Percentiles rank a stretch among this genome's conserved stretches.
Conservation (phyloP, 2,888 invertebrate species). For the Orchestes rusci region DNA sequence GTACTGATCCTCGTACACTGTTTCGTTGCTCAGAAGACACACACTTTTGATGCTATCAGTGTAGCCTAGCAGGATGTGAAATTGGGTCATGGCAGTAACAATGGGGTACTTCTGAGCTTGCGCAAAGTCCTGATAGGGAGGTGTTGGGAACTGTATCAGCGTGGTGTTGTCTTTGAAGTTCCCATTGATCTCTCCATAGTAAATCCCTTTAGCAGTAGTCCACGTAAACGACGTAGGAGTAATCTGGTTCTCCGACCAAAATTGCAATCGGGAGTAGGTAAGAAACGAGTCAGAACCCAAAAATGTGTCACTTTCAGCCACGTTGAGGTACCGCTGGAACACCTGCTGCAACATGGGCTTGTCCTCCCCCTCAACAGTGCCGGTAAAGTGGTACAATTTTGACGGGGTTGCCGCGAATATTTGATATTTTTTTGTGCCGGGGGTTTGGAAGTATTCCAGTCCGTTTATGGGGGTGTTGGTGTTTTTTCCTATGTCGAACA, state of each 20-base stretch:
- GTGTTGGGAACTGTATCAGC: slow-evolving; percentile 41
- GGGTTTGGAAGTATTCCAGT: slow-evolving; percentile 71
- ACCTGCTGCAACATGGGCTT: slow-evolving; percentile 73
- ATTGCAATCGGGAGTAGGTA: slow-evolving; percentile 71
- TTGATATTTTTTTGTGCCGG: slow-evolving; percentile 65
- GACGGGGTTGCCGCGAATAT: slow-evolving; percentile 79
- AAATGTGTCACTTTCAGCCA: slow-evolving; percentile 59
- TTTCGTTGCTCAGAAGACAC: slow-evolving; percentile 75
- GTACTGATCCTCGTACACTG: slow-evolving; percentile 79
- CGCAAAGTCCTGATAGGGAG: slow-evolving; percentile 38
- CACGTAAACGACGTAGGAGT: slow-evolving; percentile 78
- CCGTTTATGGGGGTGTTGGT: slow-evolving; percentile 78
- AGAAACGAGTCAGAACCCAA: slow-evolving; percentile 38
- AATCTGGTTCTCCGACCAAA: slow-evolving; percentile 62
- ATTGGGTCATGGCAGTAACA: slow-evolving; percentile 79
- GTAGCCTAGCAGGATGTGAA: slow-evolving; percentile 81
- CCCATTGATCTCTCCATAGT: slow-evolving; percentile 66
- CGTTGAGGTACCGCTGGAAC: slow-evolving; percentile 68
- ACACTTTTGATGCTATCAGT: slow-evolving; percentile 76
- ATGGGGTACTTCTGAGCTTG: slow-evolving; percentile 49
- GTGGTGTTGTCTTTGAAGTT: slow-evolving; percentile 46
- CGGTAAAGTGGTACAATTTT: slow-evolving; percentile 82
- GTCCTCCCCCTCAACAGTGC: slow-evolving; percentile 66
- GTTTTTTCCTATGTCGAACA: slow-evolving; percentile 81
- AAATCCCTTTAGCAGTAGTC: slow-evolving; percentile 78